phyloP scores from a whole-genome alignment of 2,113 vertebrate genomes.

The Drymodes brunneopygia region DNA sequence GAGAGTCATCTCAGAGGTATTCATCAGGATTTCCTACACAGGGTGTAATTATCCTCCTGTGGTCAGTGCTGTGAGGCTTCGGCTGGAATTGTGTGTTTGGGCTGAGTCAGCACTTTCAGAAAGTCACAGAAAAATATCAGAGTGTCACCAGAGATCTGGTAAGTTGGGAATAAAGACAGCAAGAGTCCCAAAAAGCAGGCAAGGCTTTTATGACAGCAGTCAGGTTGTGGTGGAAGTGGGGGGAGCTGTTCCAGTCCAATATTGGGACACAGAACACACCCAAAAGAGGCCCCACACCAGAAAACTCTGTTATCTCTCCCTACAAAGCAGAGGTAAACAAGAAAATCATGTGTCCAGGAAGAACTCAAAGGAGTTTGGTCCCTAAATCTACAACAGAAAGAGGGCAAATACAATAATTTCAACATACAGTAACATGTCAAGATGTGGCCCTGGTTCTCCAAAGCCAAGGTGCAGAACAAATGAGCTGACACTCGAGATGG shows the following conservation, averaged over 20 bases:
- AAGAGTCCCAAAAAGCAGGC: background rate
- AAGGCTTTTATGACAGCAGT: background rate
- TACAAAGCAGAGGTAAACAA: background rate
- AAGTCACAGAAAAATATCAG: background rate
- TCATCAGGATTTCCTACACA: background rate
- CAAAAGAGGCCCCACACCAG: background rate
- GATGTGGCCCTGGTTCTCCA: background rate
- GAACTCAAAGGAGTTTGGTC: background rate
- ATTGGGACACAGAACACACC: background rate
- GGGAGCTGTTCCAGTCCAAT: background rate
- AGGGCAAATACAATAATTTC: background rate
- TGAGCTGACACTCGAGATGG: background rate
- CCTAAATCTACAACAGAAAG: background rate
- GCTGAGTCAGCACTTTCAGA: background rate
- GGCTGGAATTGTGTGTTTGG: background rate
- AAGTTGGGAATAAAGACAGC: background rate
- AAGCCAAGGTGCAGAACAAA: background rate
- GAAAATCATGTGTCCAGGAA: background rate
- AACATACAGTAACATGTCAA: background rate
- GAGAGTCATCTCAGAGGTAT: background rate
- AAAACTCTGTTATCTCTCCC: background rate
- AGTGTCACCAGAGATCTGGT: background rate
- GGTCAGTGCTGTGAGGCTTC: background rate
- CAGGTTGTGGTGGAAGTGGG: background rate
- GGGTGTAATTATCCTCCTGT: background rate